Evolutionary conservation across 2,888 invertebrate species (phyloP).

Genomic region (Papilio elwesi): DNA sequence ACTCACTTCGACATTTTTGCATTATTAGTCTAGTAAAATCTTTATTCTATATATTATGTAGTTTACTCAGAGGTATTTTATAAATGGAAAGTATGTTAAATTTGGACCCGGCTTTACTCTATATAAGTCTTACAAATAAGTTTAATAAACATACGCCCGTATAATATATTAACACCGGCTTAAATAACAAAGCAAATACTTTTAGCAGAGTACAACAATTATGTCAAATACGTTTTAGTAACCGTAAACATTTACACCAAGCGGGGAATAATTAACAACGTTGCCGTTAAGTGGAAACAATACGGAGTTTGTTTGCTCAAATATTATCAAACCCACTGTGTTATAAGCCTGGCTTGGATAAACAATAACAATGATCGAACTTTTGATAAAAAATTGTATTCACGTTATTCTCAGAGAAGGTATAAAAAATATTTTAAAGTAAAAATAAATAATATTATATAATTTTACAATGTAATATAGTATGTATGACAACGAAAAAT

Average conservation of each 20-base stretch:
- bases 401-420: too few species aligned
- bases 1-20: too few species aligned
- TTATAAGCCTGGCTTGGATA: neutral
- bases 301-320: conserved; percentile 20
- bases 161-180: neutral
- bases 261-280: conserved; percentile 27
- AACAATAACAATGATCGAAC: neutral
- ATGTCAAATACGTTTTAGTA: conserved; percentile 14
- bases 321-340: conserved; percentile 1
- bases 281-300: conserved; percentile 16
- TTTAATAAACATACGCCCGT: neutral
- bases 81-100: neutral
- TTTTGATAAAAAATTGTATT: too few species aligned
- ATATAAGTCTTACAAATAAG: neutral
- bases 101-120: neutral
- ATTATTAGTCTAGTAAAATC: too few species aligned
- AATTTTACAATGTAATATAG: too few species aligned
- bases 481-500: too few species aligned
- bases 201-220: conserved; percentile 1
- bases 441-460: too few species aligned
- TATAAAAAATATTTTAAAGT: too few species aligned
- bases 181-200: conserved; percentile 22
- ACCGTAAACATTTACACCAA: conserved; percentile 15
- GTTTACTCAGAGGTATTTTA: too few species aligned
- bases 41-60: too few species aligned